Evolutionary conservation across 2,888 invertebrate genomes (phyloP).

Genomic region (Aphodius sticticus): DNA sequence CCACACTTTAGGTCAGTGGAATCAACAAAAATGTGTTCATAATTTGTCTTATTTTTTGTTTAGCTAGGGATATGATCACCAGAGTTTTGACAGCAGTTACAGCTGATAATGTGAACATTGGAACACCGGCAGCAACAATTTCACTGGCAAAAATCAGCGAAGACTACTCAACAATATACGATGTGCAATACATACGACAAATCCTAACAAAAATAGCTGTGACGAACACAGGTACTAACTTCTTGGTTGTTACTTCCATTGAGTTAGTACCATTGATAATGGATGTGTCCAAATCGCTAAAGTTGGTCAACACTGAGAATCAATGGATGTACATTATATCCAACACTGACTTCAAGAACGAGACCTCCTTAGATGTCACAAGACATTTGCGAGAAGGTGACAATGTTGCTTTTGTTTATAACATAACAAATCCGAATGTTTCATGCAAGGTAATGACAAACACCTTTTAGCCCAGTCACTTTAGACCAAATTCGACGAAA

Average conservation of each 20-base stretch:
- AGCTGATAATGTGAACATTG: slow-evolving; percentile 45
- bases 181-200: slow-evolving; percentile 50
- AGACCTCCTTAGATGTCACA: slow-evolving; percentile 65
- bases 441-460: slow-evolving; percentile 65
- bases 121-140: slow-evolving; percentile 49
- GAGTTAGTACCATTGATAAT: slow-evolving; percentile 71
- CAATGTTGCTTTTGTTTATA: slow-evolving; percentile 81
- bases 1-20: slow-evolving; percentile 68
- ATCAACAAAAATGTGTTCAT: not conserved
- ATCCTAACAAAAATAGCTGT: slow-evolving; percentile 53
- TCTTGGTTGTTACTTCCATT: slow-evolving; percentile 70
- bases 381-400: slow-evolving; percentile 77
- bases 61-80: slow-evolving; percentile 72
- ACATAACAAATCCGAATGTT: slow-evolving; percentile 64
- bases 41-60: slow-evolving; percentile 36
- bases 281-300: slow-evolving; percentile 71
- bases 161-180: slow-evolving; percentile 45
- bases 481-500: too few species aligned
- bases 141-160: slow-evolving; percentile 52
- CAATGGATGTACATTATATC: slow-evolving; percentile 86
- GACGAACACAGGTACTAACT: slow-evolving; percentile 58
- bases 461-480: too few species aligned
- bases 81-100: slow-evolving; percentile 70
- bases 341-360: slow-evolving; percentile 63
- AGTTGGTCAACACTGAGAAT: slow-evolving; percentile 74